Conservation (phyloP, 2,797 vertebrate species). For the Ispidina lecontei region DNA sequence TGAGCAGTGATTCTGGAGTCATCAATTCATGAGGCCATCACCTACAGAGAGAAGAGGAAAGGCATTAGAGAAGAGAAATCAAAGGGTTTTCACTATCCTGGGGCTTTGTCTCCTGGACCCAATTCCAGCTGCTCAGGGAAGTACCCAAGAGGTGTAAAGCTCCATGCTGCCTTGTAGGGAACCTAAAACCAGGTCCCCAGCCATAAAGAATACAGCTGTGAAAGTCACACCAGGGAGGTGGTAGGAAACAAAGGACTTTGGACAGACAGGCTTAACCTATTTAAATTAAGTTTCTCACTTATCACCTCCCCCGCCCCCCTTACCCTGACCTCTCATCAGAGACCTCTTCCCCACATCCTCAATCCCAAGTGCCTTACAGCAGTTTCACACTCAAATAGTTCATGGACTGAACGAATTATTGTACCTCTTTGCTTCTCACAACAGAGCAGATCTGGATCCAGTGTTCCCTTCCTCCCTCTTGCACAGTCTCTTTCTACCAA, state of each 20-base stretch:
- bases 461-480: not conserved
- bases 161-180: not conserved
- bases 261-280: conserved; percentile 33
- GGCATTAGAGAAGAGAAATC: not conserved
- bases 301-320: not conserved
- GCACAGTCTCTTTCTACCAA: not conserved
- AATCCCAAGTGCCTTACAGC: not conserved
- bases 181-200: not conserved
- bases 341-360: not conserved
- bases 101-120: not conserved
- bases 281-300: conserved; percentile 32
- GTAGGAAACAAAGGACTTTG: conserved; percentile 47
- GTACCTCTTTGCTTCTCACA: not conserved
- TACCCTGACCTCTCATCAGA: not conserved
- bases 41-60: not conserved
- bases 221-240: conserved; percentile 55
- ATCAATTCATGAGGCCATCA: not conserved
- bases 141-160: not conserved
- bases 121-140: not conserved
- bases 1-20: not conserved
- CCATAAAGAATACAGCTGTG: not conserved
- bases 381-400: not conserved
- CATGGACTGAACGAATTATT: not conserved
- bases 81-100: not conserved
- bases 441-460: fast-evolving